Percentiles rank a stretch among this genome's conserved stretches.
Conservation (phyloP, 2,113 vertebrate genomes). For the Alouatta palliata region DNA sequence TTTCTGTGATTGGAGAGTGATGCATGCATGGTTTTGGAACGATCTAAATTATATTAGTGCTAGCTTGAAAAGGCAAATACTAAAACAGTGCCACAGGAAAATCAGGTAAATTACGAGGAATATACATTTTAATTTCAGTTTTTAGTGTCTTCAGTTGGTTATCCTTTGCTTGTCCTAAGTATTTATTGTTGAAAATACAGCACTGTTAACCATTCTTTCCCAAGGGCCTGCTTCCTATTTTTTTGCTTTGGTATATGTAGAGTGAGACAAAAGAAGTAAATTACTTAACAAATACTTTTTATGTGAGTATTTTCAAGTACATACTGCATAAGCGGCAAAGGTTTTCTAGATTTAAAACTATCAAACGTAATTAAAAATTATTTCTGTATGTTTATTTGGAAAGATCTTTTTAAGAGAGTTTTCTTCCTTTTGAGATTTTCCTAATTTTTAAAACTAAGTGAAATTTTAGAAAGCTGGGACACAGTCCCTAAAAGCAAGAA, state of each 20-base stretch:
- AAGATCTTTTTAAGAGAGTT: not conserved
- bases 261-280: not conserved
- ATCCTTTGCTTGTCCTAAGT: not conserved
- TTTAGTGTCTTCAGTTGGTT: not conserved
- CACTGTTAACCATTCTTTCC: not conserved
- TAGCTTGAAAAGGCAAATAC: constrained; percentile 20
- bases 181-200: not conserved
- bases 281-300: constrained; percentile 17
- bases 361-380: not conserved
- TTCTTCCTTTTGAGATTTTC: constrained; percentile 29
- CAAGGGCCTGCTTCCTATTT: not conserved
- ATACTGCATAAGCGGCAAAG: not conserved
- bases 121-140: not conserved
- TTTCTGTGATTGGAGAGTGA: constrained; percentile 31
- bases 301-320: constrained; percentile 28
- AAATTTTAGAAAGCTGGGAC: constrained; percentile 43
- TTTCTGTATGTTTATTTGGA: not conserved
- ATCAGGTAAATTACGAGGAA: not conserved
- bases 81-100: not conserved
- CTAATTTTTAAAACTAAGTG: not conserved
- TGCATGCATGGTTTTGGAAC: not conserved
- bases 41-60: not conserved
- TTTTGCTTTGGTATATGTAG: not conserved
- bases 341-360: constrained; percentile 45
- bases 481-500: constrained; percentile 26